These are phyloP conservation scores for Papilio polyxenes DNA, from an alignment of 1,140 invertebrate species.

Conservation along the genomic window DNA sequence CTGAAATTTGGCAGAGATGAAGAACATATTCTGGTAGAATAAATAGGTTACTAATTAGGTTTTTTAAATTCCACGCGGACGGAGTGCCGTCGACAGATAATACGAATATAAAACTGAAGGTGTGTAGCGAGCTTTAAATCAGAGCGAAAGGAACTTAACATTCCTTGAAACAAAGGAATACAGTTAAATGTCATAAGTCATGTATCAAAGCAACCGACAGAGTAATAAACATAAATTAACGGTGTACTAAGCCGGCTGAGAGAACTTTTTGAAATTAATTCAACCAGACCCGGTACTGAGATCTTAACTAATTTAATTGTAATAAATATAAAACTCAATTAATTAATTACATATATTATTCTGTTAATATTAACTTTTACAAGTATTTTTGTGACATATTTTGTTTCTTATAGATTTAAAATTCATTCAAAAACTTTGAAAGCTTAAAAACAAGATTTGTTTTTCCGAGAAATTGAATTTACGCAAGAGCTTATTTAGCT, in stretches of 20 bases:
- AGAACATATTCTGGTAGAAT: no score
- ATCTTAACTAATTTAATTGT: neutral
- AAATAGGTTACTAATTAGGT: no score
- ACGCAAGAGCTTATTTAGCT: no score
- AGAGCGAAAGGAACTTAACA: conserved; percentile 35
- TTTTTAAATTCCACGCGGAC: no score
- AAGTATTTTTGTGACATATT: neutral
- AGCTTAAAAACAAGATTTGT: neutral
- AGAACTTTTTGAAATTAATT: neutral
- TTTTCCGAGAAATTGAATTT: neutral
- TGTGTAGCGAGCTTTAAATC: neutral
- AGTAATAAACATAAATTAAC: neutral
- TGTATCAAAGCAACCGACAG: conserved; percentile 6
- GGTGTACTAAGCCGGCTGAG: neutral
- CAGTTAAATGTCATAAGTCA: conserved; percentile 26
- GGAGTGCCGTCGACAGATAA: no score
- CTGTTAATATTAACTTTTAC: neutral
- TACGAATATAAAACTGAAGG: no score
- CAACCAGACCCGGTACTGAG: neutral
- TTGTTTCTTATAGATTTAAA: neutral
- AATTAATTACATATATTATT: neutral
- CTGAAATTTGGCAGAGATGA: no score
- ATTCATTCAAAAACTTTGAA: no score
- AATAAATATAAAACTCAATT: neutral
- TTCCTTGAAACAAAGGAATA: conserved; percentile 36